Percentiles rank a stretch among this genome's conserved stretches.
These are phyloP conservation scores for Trichacis sp. DNA, from an alignment of 2,888 invertebrate species.

Conservation along the genomic window DNA sequence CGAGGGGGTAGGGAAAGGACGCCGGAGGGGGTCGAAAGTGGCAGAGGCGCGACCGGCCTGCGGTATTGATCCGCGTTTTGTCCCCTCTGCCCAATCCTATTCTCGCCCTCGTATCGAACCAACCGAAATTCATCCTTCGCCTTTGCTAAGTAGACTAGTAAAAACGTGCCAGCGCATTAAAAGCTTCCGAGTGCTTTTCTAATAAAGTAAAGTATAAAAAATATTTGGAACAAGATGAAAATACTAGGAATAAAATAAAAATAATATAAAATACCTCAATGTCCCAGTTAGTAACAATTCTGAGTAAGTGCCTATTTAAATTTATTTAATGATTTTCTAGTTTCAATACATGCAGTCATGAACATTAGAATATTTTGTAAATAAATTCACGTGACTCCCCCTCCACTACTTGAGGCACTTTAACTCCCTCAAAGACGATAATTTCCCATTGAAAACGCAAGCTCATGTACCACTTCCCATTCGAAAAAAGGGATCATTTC, in stretches of 20 bases:
- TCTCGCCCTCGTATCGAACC: slow-evolving; percentile 54
- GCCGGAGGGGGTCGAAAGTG: slow-evolving; percentile 54
- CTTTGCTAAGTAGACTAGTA: slow-evolving; percentile 49
- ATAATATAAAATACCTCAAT: too few species aligned
- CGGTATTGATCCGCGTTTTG: slow-evolving; percentile 66
- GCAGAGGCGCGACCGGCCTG: slow-evolving; percentile 61
- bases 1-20: slow-evolving; percentile 34
- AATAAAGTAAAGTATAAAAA: too few species aligned
- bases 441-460: background rate
- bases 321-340: too few species aligned
- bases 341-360: too few species aligned
- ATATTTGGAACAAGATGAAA: too few species aligned
- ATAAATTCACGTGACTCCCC: too few species aligned
- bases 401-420: too few species aligned
- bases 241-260: too few species aligned
- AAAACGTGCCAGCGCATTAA: slow-evolving; percentile 55
- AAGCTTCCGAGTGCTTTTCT: slow-evolving; percentile 23
- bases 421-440: too few species aligned
- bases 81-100: slow-evolving; percentile 56
- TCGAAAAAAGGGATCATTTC: background rate
- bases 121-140: slow-evolving; percentile 56
- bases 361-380: too few species aligned
- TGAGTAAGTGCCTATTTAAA: too few species aligned
- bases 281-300: too few species aligned
- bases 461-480: background rate